Evolutionary conservation across 2,113 vertebrate species (phyloP).

Genomic region (Marmota monax): DNA sequence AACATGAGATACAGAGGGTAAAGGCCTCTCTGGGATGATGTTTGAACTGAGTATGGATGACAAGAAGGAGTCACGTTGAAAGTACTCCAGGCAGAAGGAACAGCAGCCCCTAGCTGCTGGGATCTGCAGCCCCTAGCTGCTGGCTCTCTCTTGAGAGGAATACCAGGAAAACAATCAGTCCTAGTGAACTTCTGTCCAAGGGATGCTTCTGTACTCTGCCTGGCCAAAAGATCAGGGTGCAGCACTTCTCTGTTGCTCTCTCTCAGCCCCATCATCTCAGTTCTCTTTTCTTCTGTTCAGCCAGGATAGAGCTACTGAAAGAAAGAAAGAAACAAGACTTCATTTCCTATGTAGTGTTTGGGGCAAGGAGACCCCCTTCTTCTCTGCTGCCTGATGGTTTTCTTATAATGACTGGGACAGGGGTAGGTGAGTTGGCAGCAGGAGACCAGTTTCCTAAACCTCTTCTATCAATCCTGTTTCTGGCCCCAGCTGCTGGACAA

Average conservation of each 20-base stretch:
- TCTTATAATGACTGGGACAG: not conserved
- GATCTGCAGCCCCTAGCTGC: not conserved
- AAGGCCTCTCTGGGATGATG: not conserved
- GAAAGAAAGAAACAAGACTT: not conserved
- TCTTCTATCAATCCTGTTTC: not conserved
- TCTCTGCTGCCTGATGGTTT: not conserved
- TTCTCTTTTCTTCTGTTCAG: not conserved
- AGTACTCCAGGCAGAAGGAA: not conserved
- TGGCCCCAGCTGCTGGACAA: not conserved
- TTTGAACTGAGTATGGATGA: not conserved
- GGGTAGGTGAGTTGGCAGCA: too few relatives aligned
- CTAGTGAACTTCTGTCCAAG: not conserved
- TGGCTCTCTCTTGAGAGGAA: not conserved
- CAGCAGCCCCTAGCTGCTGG: not conserved
- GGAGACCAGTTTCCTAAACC: not conserved
- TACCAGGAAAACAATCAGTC: not conserved
- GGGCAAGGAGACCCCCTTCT: not conserved
- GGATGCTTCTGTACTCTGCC: not conserved
- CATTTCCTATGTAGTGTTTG: not conserved
- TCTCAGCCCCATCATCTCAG: not conserved
- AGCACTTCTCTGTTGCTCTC: not conserved
- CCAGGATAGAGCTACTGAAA: not conserved
- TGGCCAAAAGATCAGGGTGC: too few relatives aligned
- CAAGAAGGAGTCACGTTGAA: not conserved
- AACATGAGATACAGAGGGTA: not conserved